Percentiles rank a stretch among this genome's conserved stretches.
phyloP scores from a whole-genome alignment of 2,888 invertebrate species.

The Heteropelma amictum region DNA sequence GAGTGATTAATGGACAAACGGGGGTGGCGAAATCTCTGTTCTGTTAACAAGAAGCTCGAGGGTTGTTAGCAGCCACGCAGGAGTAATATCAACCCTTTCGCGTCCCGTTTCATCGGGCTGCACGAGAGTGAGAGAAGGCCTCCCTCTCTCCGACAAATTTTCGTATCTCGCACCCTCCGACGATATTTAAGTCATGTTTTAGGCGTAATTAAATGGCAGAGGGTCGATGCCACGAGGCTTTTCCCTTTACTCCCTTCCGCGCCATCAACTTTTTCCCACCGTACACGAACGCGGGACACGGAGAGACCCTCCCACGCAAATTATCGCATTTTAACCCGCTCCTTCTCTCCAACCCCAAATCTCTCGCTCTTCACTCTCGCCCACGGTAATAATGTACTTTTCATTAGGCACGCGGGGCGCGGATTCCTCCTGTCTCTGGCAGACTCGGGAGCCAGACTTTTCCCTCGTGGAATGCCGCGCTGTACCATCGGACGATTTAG shows the following conservation, averaged over 20 bases:
- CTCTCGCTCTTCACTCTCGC: constrained; percentile 40
- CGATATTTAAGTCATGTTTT: constrained; percentile 77
- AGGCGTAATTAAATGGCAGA: constrained; percentile 77
- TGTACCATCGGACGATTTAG: constrained; percentile 63
- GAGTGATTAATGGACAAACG: constrained; percentile 45
- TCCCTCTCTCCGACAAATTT: constrained; percentile 66
- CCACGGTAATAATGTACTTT: constrained; percentile 74
- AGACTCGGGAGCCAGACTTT: neutral
- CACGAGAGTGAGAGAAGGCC: constrained; percentile 9
- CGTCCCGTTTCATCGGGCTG: constrained; percentile 42
- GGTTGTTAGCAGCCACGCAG: constrained; percentile 33
- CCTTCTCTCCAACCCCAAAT: constrained; percentile 54
- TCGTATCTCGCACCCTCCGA: constrained; percentile 69
- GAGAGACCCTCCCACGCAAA: constrained; percentile 76
- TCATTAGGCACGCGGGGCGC: constrained; percentile 73
- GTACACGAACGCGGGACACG: constrained; percentile 51
- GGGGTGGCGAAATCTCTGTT: constrained; percentile 51
- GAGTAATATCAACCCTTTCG: constrained; percentile 51
- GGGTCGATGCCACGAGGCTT: constrained; percentile 67
- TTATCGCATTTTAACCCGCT: constrained; percentile 74
- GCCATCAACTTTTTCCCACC: constrained; percentile 14
- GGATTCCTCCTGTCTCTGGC: constrained; percentile 59
- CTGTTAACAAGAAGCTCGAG: constrained; percentile 51
- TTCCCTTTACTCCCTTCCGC: constrained; percentile 33
- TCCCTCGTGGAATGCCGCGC: too few species aligned